These are phyloP conservation scores for Vombatus ursinus DNA, from an alignment of 2,113 vertebrate species.

Conservation along the genomic window DNA sequence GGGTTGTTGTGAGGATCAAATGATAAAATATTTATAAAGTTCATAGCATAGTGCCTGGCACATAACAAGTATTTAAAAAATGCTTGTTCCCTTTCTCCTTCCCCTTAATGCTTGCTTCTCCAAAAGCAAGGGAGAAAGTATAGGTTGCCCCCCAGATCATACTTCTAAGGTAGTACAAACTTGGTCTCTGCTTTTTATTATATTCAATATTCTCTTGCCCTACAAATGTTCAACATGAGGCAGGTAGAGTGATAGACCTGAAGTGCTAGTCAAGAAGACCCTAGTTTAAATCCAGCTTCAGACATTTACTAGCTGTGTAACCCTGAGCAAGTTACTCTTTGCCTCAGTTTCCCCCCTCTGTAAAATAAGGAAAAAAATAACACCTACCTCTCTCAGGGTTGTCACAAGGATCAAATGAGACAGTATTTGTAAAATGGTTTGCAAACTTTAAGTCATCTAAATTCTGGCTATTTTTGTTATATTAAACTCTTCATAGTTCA, in stretches of 20 bases:
- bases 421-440: neutral
- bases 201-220: neutral
- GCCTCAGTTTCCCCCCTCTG: neutral
- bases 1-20: neutral
- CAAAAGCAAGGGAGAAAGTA: neutral
- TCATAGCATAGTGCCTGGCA: neutral
- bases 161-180: too few species aligned
- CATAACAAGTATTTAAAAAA: neutral
- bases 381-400: neutral
- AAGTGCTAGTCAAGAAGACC: neutral
- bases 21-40: neutral
- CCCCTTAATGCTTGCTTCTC: neutral
- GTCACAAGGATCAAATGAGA: neutral
- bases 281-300: neutral
- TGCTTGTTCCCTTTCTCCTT: neutral
- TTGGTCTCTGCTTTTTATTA: neutral
- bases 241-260: neutral
- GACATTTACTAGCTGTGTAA: too few species aligned
- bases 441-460: neutral
- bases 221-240: neutral
- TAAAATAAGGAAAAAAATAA: too few species aligned
- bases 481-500: neutral
- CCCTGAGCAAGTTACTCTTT: neutral
- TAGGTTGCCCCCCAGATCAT: too few species aligned
- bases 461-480: neutral